Base-by-base conservation (phyloP, 1,140 invertebrate species). In the Cydia fagiglandana region DNA sequence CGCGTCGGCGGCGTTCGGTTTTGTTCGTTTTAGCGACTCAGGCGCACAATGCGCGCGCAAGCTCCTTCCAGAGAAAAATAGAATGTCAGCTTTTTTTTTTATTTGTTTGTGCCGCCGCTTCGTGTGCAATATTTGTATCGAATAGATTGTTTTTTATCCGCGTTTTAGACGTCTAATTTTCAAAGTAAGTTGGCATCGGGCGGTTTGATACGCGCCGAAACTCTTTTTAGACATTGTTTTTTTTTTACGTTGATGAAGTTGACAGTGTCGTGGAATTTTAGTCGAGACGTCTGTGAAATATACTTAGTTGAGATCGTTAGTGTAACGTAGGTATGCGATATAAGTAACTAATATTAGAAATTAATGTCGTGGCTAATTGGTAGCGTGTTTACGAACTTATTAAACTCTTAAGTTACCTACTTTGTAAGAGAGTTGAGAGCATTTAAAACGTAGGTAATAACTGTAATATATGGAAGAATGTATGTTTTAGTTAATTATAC, bases 61-160 rank as follows among this genome's bases (percentile, higher is more conserved):
- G 76, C 84, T 83, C 78, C 82, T 89, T 91, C 84, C 85, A 87
- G 80, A 88, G 89, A 89, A 89, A 92, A 91, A 91, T 91, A 90
- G 86, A 87, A 88, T 86, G 85, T 83, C 78, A 83, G 78, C 53
- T 80, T 86, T 83, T 91, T 84, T 88, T 92, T 88, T 89, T 86
- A 77, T 79, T 86, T 82, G 79, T 84, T 77, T 83, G 77, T 50
- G 70, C 77, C 81, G 78, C 84, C 77, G 86, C 79, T 88, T 80
- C 86, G 86, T 88, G 91, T 93, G 89, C 91, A 88, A 93, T 93
- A 91, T 93, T 90, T 90, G 88, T 93, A 85, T 88, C 82, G 87
- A 75, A 89, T 87, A 86, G 84, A 86, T 81, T 24, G 78, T 89
- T 91, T 90, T 90, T 89, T 91, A 78, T 74, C 77, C 78, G 82